These are phyloP conservation scores for Percopsis omiscomaycus DNA, from an alignment of 2,797 vertebrate species.

Conservation along the genomic window DNA sequence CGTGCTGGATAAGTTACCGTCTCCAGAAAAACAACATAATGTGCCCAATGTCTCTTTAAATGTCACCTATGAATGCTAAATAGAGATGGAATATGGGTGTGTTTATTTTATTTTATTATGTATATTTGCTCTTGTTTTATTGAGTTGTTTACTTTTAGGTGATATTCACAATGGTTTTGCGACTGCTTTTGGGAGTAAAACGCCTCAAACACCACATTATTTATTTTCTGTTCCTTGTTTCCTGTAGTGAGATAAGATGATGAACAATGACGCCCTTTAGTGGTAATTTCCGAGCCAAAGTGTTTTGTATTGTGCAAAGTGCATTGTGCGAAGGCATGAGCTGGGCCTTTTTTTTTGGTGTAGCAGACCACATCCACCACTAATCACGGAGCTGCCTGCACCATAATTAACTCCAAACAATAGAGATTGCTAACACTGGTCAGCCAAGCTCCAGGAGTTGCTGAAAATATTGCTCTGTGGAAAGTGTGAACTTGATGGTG, in stretches of 20 bases:
- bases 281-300: not conserved
- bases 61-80: constrained; percentile 5
- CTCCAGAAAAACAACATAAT: constrained; percentile 28
- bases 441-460: constrained; percentile 21
- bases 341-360: constrained; percentile 11
- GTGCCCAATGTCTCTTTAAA: constrained; percentile 1
- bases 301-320: constrained; percentile 1
- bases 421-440: constrained; percentile 44
- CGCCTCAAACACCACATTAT: not conserved
- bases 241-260: not conserved
- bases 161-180: not conserved
- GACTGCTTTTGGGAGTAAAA: not conserved
- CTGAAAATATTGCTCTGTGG: constrained; percentile 15
- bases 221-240: not conserved
- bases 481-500: constrained; percentile 9
- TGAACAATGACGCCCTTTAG: not conserved
- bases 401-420: constrained; percentile 53
- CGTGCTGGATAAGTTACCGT: constrained; percentile 21
- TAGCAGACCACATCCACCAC: constrained; percentile 12
- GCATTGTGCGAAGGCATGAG: constrained; percentile 13
- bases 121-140: too few relatives aligned
- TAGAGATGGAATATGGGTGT: not conserved
- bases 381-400: constrained; percentile 8
- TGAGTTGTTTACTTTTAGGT: not conserved
- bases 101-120: too few relatives aligned